Evolutionary conservation across 2,797 vertebrate genomes (phyloP), one percentile per base, ranked within the genome.

Genomic region (Podarcis lilfordi): DNA sequence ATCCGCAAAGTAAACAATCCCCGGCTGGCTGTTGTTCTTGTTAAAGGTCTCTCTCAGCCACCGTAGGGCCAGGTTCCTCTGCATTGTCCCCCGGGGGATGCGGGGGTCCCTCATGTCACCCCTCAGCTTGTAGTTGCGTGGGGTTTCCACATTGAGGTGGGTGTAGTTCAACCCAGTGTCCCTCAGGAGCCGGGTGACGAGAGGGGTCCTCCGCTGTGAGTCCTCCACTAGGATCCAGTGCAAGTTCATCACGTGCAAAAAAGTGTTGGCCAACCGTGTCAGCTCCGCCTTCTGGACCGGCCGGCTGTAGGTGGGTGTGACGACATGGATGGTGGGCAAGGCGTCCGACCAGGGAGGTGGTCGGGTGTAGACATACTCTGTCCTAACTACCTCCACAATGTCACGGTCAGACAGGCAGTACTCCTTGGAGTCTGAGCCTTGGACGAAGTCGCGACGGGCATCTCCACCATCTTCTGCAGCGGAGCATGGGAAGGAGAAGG

Each of bases 221-320:
- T 99, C 98, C 97, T 99, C 98, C 96, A 99, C 98, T 95, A 99
- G 96, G 95, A 99, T 98, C 99, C 99, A 99, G 97, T 99, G 99
- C 92, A 99, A 97, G 96, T 99, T 99, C 87, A 98, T 98, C 5
- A 99, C 98, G 0, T 99, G 99, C 91, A 99, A 97, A 92, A 99
- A 98, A 0, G 99, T 99, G 97, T 99, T 99, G 80, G 98, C 98
- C 92, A 99, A 93, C 59, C 99, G 97, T 0, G 98, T 99, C 85
- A 99, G 97, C 97, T 99, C 99, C 0, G 99, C 99, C 96, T 99
- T 99, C 97, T 99, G 99, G 66, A 99, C 99, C 0, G 98, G 98
- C 21, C 99, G 97, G 94, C 98, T 99, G 93, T 99, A 99, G n/a
- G 98, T 99, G 64, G 98, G 99, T 0, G 99, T 99, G 95, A 99